Conservation (phyloP, 2,888 invertebrate genomes). For the Thalpophila matura region DNA sequence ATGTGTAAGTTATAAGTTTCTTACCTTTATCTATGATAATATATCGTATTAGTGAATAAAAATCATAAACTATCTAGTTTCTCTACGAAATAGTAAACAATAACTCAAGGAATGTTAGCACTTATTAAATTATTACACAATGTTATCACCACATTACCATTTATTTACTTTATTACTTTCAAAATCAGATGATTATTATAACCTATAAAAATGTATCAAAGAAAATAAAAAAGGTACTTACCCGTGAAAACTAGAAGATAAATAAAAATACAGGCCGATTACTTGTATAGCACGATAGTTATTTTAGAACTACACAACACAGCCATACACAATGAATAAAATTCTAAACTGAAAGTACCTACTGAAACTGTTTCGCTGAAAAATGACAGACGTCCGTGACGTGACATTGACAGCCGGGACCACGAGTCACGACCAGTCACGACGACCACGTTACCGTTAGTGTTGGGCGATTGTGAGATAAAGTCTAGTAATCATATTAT, state of each 20-base stretch:
- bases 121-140: slow-evolving; percentile 26
- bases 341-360: slow-evolving; percentile 13
- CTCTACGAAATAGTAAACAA: not conserved
- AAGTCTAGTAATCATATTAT: too few relatives aligned
- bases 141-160: not conserved
- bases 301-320: slow-evolving; percentile 22
- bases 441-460: too few relatives aligned
- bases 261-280: not conserved
- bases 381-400: slow-evolving; percentile 5
- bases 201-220: slow-evolving; percentile 39
- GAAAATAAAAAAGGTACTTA: slow-evolving; percentile 5
- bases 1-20: not conserved
- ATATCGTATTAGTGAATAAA: too few relatives aligned
- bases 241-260: slow-evolving; percentile 1
- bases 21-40: not conserved
- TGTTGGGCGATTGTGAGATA: too few relatives aligned
- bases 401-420: slow-evolving; percentile 19
- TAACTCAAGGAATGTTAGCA: too few relatives aligned
- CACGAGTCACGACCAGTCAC: too few relatives aligned
- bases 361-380: not conserved
- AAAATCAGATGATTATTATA: slow-evolving; percentile 30
- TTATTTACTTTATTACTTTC: slow-evolving; percentile 16
- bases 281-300: slow-evolving; percentile 4
- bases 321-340: not conserved
- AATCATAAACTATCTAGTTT: not conserved